A percentile compares a stretch with the other conserved stretches of the same genome.
phyloP scores from a whole-genome alignment of 2,797 vertebrate species.

The Naso thynnoides region DNA sequence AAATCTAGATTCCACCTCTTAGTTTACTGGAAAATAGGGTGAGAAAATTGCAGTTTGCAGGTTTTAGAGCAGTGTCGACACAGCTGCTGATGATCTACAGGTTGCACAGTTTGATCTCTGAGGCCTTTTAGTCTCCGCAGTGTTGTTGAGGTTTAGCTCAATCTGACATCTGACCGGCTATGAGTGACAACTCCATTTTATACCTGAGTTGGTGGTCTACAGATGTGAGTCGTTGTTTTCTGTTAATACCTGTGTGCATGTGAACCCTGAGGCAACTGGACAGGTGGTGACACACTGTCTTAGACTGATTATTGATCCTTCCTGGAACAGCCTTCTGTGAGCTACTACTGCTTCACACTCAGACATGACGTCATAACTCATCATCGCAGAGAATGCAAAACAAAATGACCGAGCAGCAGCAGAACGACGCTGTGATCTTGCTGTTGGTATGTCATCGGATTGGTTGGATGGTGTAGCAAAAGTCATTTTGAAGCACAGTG shows the following conservation, averaged over 20 bases:
- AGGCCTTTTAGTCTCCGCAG: neutral
- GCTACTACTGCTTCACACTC: constrained; percentile 51
- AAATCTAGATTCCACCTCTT: neutral
- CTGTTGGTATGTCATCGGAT: neutral
- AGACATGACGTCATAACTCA: constrained; percentile 58
- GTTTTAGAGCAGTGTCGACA: constrained; percentile 19
- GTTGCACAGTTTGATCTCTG: constrained; percentile 36
- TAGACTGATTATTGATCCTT: constrained; percentile 74
- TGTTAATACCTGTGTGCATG: constrained; percentile 9
- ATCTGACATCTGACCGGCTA: constrained; percentile 39
- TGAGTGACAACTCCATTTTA: constrained; percentile 47
- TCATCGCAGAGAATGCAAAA: constrained; percentile 29
- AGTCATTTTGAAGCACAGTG: no score
- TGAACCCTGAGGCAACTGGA: constrained; percentile 36
- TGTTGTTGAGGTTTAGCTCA: constrained; percentile 44
- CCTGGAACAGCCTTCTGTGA: constrained; percentile 60
- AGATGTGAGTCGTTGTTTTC: constrained; percentile 27
- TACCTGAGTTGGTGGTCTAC: constrained; percentile 22
- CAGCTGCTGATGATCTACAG: constrained; percentile 16
- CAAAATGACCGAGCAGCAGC: constrained; percentile 16
- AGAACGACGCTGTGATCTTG: constrained; percentile 7
- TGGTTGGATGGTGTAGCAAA: no score
- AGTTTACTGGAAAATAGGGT: constrained; percentile 17
- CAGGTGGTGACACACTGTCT: constrained; percentile 62
- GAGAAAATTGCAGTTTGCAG: constrained; percentile 11